Conservation (phyloP, 2,888 invertebrate species). For the Calameuta filiformis region DNA sequence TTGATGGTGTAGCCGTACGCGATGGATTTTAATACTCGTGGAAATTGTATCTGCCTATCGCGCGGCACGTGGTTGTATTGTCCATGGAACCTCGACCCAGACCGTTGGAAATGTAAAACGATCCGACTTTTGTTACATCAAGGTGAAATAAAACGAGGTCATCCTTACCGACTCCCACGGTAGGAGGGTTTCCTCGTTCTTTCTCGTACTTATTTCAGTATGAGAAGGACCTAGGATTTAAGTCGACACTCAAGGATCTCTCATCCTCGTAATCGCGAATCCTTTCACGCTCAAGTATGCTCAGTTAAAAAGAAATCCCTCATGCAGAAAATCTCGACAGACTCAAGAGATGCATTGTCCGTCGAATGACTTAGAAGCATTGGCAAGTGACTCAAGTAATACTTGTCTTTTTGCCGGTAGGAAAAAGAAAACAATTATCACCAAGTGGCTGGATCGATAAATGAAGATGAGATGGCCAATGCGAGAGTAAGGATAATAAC, state of each 20-base stretch:
- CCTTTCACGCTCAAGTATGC: not conserved
- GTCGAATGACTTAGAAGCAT: not conserved
- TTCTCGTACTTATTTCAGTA: not conserved
- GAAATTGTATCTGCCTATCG: not conserved
- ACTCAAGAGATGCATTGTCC: not conserved
- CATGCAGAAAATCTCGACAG: not conserved
- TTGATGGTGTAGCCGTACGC: not conserved
- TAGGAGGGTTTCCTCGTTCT: not conserved
- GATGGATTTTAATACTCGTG: not conserved
- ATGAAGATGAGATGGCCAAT: not conserved
- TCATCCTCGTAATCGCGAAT: not conserved
- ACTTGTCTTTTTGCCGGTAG: not conserved
- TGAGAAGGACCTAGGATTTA: not conserved
- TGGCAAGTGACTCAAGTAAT: not conserved
- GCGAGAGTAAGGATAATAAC: not conserved
- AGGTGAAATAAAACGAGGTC: not conserved
- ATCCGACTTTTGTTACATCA: constrained; percentile 16
- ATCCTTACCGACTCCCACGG: not conserved
- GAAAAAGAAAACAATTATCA: not conserved
- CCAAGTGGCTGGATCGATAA: not conserved
- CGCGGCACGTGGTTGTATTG: not conserved
- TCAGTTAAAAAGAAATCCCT: not conserved
- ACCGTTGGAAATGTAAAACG: constrained; percentile 14
- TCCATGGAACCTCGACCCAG: not conserved
- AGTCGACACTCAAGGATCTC: not conserved